Conservation (phyloP, 64 coral and sea anemone genomes). For the Anthopleura sola region DNA sequence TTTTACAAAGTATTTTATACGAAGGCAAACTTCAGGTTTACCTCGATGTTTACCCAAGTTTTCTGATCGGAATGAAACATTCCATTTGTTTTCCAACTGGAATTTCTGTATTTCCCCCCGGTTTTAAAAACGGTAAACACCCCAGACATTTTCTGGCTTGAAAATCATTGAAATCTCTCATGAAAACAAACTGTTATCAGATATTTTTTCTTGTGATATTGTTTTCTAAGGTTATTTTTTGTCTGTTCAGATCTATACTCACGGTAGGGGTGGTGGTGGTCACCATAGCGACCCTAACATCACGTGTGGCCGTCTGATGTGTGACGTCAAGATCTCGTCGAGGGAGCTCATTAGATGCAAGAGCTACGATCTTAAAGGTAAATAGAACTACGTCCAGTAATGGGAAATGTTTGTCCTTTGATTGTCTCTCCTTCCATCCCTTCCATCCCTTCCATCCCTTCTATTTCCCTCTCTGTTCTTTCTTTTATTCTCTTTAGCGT, state of each 20-base stretch:
- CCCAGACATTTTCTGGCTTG: background rate
- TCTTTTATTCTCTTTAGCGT: no score
- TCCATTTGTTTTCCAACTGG: no score
- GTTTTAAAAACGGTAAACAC: no score
- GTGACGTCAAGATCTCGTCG: slow-evolving; percentile 96
- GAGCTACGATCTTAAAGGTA: slow-evolving; percentile 95
- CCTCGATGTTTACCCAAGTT: no score
- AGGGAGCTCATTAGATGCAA: slow-evolving; percentile 92
- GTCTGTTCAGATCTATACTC: slow-evolving; percentile 11
- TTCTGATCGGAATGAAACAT: no score
- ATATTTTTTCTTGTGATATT: background rate
- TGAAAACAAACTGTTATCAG: background rate
- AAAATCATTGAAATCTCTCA: background rate
- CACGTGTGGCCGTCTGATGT: slow-evolving; percentile 91
- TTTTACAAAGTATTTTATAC: no score
- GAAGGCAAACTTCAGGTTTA: no score
- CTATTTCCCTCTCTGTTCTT: background rate
- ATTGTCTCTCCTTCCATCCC: background rate
- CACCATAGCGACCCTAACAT: slow-evolving; percentile 67
- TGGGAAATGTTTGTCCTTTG: background rate
- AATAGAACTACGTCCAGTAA: background rate
- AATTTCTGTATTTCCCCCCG: no score
- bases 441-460: background rate
- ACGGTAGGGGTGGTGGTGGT: slow-evolving; percentile 44
- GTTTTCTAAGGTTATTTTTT: background rate